Evolutionary conservation across 2,113 vertebrate genomes (phyloP).

Genomic region (Girardinichthys multiradiatus): DNA sequence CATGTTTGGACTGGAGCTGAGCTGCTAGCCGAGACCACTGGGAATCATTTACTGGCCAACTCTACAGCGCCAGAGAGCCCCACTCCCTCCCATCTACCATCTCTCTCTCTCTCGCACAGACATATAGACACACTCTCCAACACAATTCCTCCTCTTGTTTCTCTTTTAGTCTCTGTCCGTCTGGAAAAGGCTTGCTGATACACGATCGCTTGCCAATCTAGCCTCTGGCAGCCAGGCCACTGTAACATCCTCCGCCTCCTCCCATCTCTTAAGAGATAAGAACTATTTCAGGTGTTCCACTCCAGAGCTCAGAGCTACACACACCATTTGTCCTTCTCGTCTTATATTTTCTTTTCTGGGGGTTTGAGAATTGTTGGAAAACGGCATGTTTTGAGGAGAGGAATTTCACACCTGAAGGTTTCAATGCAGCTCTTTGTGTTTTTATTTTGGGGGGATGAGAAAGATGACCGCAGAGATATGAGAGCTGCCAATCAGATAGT

Average conservation of each 20-base stretch:
- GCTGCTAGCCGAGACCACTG: constrained; percentile 64
- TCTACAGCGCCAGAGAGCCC: constrained; percentile 45
- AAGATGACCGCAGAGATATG: constrained; percentile 32
- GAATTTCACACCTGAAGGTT: constrained; percentile 51
- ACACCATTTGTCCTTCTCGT: constrained; percentile 42
- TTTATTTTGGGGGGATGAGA: constrained; percentile 12
- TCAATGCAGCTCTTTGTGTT: constrained; percentile 25
- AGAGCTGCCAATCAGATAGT: constrained; percentile 20
- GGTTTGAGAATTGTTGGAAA: constrained; percentile 13
- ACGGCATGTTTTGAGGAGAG: constrained; percentile 6
- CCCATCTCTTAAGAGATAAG: constrained; percentile 56
- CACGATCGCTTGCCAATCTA: constrained; percentile 64
- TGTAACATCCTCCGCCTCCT: constrained; percentile 58
- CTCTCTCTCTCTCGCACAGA: constrained; percentile 9
- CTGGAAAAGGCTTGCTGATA: constrained; percentile 69
- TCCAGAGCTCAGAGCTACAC: constrained; percentile 41
- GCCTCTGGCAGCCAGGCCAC: constrained; percentile 62
- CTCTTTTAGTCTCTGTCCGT: constrained; percentile 57
- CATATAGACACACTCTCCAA: constrained; percentile 2
- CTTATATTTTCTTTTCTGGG: background rate
- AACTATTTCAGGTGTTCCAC: constrained; percentile 71
- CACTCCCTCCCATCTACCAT: constrained; percentile 5
- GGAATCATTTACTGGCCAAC: constrained; percentile 61
- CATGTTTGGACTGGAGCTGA: constrained; percentile 70
- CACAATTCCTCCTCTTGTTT: constrained; percentile 44